Conservation (phyloP, 2,888 invertebrate genomes). For the Deilephila porcellus region DNA sequence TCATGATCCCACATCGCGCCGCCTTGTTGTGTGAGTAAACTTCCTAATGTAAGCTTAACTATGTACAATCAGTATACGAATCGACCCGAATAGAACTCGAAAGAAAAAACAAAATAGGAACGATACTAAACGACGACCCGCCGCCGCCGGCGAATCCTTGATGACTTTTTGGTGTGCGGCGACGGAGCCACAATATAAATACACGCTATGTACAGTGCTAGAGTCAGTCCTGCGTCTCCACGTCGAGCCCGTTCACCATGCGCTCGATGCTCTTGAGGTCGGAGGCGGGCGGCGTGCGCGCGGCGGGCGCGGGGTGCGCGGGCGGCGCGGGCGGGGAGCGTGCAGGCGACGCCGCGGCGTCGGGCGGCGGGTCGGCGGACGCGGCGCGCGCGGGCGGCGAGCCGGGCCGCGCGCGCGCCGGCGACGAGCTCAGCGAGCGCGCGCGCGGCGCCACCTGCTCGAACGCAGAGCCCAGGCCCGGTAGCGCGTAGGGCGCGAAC, state of each 20-base stretch:
- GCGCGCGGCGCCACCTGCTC: conserved; percentile 94
- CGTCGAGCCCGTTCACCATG: conserved; percentile 98
- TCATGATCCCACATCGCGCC: conserved; percentile 38
- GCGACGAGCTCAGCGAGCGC: conserved; percentile 86
- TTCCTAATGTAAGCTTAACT: conserved; percentile 77
- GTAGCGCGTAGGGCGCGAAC: conserved; percentile 95
- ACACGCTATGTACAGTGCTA: conserved; percentile 78
- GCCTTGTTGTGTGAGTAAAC: conserved; percentile 60
- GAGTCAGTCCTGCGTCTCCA: conserved; percentile 87
- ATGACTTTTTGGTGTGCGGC: conserved; percentile 45
- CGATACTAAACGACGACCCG: conserved; percentile 79
- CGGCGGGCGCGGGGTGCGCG: conserved; percentile 80
- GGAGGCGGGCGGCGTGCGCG: conserved; percentile 87
- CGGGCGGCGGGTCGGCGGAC: conserved; percentile 83
- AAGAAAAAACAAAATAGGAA: conserved; percentile 83
- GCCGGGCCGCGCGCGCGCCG: conserved; percentile 74
- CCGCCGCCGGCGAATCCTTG: conserved; percentile 45
- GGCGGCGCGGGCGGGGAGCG: conserved; percentile 79
- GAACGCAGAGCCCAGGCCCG: conserved; percentile 92
- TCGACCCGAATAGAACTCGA: conserved; percentile 83
- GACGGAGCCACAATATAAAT: conserved; percentile 70
- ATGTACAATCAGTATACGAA: conserved; percentile 81
- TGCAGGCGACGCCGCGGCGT: conserved; percentile 61
- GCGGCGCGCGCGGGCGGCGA: conserved; percentile 79
- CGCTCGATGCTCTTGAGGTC: conserved; percentile 98